phyloP scores from a whole-genome alignment of 2,888 invertebrate genomes.

The Stenchaetothrips biformis region DNA sequence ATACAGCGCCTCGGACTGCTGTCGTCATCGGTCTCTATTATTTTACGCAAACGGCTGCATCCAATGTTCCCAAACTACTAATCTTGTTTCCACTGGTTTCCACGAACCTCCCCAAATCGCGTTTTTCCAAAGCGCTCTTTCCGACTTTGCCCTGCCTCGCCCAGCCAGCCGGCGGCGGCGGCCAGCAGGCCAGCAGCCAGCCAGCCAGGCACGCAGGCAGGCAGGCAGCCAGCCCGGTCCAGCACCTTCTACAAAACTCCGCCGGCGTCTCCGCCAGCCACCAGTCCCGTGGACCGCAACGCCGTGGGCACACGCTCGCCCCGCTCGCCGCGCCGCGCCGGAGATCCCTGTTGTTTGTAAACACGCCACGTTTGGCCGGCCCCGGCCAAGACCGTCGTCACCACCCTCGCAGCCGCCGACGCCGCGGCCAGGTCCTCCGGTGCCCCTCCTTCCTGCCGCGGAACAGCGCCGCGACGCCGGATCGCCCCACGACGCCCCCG shows the following conservation, averaged over 20 bases:
- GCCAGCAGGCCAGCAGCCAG: background rate
- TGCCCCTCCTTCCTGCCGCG: background rate
- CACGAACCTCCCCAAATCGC: too few species aligned
- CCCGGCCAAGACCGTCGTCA: background rate
- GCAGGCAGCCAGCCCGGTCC: background rate
- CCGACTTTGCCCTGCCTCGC: too few species aligned
- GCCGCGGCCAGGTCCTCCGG: background rate
- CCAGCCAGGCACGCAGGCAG: background rate
- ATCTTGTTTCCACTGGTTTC: too few species aligned
- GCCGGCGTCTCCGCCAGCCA: background rate
- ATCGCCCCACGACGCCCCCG: background rate
- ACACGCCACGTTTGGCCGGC: background rate
- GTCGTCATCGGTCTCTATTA: too few species aligned
- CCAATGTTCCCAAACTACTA: too few species aligned
- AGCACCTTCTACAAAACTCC: background rate
- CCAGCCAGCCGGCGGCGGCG: background rate
- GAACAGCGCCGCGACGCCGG: background rate
- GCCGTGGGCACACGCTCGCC: background rate
- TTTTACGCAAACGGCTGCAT: too few species aligned
- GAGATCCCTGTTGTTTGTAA: background rate
- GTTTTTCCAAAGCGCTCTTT: too few species aligned
- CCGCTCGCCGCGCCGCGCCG: too few species aligned
- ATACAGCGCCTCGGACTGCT: too few species aligned
- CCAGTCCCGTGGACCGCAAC: background rate
- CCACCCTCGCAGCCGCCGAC: background rate